Base-by-base conservation (phyloP, 2,113 vertebrate genomes). In the Phylloscopus whistleri region DNA sequence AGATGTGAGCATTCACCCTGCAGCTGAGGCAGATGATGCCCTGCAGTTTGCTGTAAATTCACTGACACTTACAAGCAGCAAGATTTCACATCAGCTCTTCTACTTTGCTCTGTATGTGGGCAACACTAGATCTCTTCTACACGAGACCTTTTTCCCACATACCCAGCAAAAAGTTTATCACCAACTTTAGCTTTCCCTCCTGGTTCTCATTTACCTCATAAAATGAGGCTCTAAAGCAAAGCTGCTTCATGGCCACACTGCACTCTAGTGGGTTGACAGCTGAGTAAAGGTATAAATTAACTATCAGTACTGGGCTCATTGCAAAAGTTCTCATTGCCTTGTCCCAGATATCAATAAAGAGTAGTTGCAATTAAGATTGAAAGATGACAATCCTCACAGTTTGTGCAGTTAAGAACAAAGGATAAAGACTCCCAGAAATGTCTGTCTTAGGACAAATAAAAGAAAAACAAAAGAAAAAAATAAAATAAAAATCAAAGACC, bases 61-160 rank as follows among this genome's bases (percentile, higher is more conserved):
- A 74, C 17, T 21, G 33, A 73, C 31, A 26, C 11, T 67, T 28
- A 73, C 33, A n/a, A 93, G 41, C 31, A 78, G 39, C 30, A 86
- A 56, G 39, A 43, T 28, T 13, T 31, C 58, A 53, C 26, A 79
- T 24, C 33, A 85, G 37, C 31, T 37, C 11, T 53, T 62, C 49
- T 48, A 16, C 28, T 74, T 44, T 15, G 21, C 44, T 74, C 20
- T 44, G 5, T 20, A 5, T 13, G 19, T 51, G n/a, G 55, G 23
- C 16, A 80, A 20, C 27, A 62, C 55, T n/a, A 79, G 3, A 56
- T 28, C 10, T 80, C 31, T 48, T 83, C 24, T 24, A 26, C 21
- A 69, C 1, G 0, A 69, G 72, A 7, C 22, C 24, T 19, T 21
- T 83, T 74, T 26, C 0, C 63, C 4, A 24, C 7, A 37, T 1